Conservation (phyloP, 2,113 vertebrate species). For the Ia io region DNA sequence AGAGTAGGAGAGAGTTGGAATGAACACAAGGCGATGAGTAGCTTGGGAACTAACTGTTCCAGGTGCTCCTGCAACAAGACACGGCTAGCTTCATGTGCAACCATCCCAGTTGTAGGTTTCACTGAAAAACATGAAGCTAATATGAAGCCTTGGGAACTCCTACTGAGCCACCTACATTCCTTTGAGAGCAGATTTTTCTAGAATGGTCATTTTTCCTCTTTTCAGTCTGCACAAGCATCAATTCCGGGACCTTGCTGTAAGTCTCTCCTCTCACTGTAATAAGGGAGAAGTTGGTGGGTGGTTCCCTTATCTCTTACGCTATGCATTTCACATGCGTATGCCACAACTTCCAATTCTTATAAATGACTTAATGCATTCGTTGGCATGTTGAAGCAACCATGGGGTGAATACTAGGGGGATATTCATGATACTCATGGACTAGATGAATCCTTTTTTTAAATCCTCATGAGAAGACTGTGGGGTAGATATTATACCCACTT, state of each 20-base stretch:
- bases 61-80: not conserved
- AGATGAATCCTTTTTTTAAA: not conserved
- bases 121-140: not conserved
- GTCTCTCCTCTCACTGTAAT: not conserved
- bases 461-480: not conserved
- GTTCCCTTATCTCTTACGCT: not conserved
- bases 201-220: not conserved
- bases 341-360: not conserved
- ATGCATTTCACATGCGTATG: not conserved
- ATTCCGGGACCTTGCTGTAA: not conserved
- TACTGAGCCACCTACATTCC: not conserved
- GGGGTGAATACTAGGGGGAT: not conserved
- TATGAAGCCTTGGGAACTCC: not conserved
- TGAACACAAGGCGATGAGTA: not conserved
- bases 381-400: not conserved
- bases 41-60: not conserved
- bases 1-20: constrained; percentile 31
- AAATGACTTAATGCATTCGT: not conserved
- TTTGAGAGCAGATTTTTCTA: not conserved
- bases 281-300: not conserved
- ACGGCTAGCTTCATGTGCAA: not conserved
- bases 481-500: not conserved
- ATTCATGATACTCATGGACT: not conserved
- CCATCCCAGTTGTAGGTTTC: not conserved
- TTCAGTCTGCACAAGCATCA: not conserved